phyloP scores from a whole-genome alignment of 2,113 vertebrate genomes.

The Plestiodon gilberti region DNA sequence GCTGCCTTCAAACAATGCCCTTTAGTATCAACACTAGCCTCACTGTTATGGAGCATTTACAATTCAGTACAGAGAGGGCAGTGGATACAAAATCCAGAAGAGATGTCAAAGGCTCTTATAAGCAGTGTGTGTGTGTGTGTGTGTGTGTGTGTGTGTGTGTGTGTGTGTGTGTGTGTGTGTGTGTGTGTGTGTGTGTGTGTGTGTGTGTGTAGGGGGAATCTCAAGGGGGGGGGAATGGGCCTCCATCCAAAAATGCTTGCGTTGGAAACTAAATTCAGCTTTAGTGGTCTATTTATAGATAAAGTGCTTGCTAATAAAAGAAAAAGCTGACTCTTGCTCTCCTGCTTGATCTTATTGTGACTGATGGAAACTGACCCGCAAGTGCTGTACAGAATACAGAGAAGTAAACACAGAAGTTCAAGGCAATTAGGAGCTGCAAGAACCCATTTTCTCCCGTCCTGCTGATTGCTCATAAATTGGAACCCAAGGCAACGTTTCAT shows the following conservation, averaged over 20 bases:
- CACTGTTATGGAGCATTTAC: background rate
- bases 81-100: background rate
- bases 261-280: background rate
- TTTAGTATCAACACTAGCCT: background rate
- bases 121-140: background rate
- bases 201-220: background rate
- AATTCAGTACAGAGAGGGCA: background rate
- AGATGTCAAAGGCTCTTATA: background rate
- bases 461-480: background rate
- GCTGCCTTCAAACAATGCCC: background rate
- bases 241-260: background rate
- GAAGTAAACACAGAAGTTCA: slow-evolving; percentile 11
- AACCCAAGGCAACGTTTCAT: background rate
- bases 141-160: background rate
- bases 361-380: background rate
- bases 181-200: background rate
- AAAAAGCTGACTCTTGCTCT: slow-evolving; percentile 1
- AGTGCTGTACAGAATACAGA: background rate
- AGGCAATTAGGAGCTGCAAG: background rate
- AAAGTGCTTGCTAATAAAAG: slow-evolving; percentile 18
- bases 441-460: background rate
- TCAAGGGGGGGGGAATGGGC: background rate
- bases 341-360: slow-evolving; percentile 2
- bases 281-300: slow-evolving; percentile 20
- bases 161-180: background rate